Percentiles rank a stretch among this genome's conserved stretches.
Conservation (phyloP, 2,113 vertebrate species). For the Centropristis striata region DNA sequence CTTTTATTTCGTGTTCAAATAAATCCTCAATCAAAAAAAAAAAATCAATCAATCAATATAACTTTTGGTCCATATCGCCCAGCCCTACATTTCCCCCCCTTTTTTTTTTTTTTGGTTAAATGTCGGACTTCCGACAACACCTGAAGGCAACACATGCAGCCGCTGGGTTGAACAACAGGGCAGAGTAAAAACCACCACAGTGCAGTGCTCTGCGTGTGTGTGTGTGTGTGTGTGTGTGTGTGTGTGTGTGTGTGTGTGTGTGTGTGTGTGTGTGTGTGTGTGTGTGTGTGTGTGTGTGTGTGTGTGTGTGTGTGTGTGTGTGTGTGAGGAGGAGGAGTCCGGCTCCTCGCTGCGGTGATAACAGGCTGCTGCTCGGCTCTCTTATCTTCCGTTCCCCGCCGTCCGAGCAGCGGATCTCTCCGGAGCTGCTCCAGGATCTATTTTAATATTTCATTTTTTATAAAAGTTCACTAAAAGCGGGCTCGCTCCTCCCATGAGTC, state of each 20-base stretch:
- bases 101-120: not conserved
- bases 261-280: not conserved
- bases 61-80: no score
- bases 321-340: conserved; percentile 76
- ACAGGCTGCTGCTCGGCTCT: conserved; percentile 67
- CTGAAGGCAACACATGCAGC: conserved; percentile 38
- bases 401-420: conserved; percentile 58
- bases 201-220: not conserved
- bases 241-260: not conserved
- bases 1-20: no score
- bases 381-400: conserved; percentile 74
- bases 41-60: no score
- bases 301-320: no score
- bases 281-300: conserved; percentile 22
- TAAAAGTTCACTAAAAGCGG: conserved; percentile 32
- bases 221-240: not conserved
- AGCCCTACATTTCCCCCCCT: no score
- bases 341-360: conserved; percentile 70
- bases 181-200: not conserved
- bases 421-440: conserved; percentile 54
- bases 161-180: conserved; percentile 11
- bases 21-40: no score
- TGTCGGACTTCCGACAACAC: conserved; percentile 44
- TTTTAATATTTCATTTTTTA: conserved; percentile 43
- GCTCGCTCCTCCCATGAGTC: conserved; percentile 78